Conservation (phyloP, 2,797 vertebrate species). For the Merluccius polli region DNA sequence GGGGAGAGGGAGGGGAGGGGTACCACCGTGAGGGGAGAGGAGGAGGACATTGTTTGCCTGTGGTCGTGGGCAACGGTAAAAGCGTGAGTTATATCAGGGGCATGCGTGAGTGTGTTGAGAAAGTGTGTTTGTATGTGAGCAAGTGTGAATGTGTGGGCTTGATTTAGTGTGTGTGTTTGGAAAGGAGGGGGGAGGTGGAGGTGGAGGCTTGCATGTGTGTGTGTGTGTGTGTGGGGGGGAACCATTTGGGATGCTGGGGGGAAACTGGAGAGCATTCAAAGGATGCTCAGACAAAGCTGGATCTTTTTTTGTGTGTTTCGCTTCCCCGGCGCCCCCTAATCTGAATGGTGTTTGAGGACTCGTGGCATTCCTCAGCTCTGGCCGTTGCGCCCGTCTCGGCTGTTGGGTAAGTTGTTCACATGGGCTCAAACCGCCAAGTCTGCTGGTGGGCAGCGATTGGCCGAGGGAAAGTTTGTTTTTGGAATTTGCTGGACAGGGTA, state of each 20-base stretch:
- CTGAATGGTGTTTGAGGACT: conserved; percentile 71
- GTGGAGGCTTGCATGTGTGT: conserved; percentile 45
- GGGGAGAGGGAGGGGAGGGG: conserved; percentile 74
- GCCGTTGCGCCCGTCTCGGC: conserved; percentile 54
- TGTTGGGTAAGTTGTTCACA: conserved; percentile 72
- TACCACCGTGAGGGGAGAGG: conserved; percentile 62
- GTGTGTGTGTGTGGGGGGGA: conserved; percentile 17
- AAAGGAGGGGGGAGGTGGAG: conserved; percentile 14
- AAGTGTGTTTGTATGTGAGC: conserved; percentile 66
- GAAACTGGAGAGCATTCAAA: conserved; percentile 61
- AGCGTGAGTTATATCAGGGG: conserved; percentile 76
- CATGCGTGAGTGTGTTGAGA: conserved; percentile 70
- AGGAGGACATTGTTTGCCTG: conserved; percentile 80
- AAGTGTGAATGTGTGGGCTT: conserved; percentile 62
- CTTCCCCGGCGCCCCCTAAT: conserved; percentile 28
- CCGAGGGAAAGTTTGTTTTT: conserved; percentile 52
- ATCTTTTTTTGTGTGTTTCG: conserved; percentile 58
- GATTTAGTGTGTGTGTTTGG: conserved; percentile 39
- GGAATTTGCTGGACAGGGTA: conserved; percentile 45
- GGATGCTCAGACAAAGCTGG: conserved; percentile 75
- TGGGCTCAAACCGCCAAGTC: conserved; percentile 69
- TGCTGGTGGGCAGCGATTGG: conserved; percentile 48
- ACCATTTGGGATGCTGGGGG: conserved; percentile 60
- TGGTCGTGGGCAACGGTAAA: conserved; percentile 78
- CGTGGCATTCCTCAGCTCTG: conserved; percentile 72